Percentiles rank a stretch among this genome's conserved stretches.
Conservation (phyloP, 2,797 vertebrate species). For the Melanotaenia pygmaea region DNA sequence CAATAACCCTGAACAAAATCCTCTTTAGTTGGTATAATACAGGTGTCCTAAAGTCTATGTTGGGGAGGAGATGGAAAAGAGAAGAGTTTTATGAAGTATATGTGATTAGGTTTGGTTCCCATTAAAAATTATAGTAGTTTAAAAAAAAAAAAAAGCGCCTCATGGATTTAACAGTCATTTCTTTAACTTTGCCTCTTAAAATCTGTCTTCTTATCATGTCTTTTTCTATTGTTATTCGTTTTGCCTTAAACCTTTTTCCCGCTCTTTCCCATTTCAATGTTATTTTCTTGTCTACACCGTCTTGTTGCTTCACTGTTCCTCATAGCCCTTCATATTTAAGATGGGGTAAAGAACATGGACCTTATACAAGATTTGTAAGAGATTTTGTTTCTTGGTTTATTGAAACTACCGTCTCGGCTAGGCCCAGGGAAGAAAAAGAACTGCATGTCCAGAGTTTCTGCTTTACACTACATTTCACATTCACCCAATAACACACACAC, state of each 20-base stretch:
- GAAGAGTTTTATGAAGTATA: neutral
- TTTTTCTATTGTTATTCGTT: constrained; percentile 11
- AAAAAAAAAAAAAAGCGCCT: too few species aligned
- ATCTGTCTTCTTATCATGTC: constrained; percentile 7
- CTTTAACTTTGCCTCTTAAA: constrained; percentile 27
- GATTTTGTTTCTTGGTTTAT: neutral
- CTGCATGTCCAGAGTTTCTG: too few species aligned
- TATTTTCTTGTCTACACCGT: constrained; percentile 3
- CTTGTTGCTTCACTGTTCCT: neutral
- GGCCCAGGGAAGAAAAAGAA: neutral
- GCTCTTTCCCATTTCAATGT: neutral
- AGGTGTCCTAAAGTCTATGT: constrained; percentile 56
- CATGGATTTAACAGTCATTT: constrained; percentile 40
- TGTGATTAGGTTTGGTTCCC: too few species aligned
- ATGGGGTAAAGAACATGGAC: constrained; percentile 16
- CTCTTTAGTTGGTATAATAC: constrained; percentile 56
- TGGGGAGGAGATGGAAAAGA: constrained; percentile 43
- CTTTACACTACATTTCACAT: too few species aligned
- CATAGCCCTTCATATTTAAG: neutral
- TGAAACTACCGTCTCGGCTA: neutral
- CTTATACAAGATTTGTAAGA: neutral
- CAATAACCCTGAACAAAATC: constrained; percentile 59
- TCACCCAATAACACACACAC: too few species aligned
- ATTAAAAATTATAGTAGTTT: too few species aligned
- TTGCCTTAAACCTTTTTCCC: constrained; percentile 7